Evolutionary conservation across 2,797 vertebrate species (phyloP).

Genomic region (Micrastur ruficollis): DNA sequence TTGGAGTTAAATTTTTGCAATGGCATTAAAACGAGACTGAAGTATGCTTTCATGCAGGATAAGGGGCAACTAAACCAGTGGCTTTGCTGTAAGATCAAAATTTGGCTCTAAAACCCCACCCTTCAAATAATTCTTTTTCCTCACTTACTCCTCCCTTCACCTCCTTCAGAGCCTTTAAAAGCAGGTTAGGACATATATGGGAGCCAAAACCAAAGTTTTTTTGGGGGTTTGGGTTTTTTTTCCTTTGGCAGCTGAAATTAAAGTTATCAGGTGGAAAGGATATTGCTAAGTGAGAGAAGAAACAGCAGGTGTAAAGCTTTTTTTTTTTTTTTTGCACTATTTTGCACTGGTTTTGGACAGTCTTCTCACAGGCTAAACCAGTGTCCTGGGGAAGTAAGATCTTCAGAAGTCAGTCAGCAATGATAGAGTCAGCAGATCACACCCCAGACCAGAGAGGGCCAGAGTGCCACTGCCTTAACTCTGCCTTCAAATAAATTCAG

Average conservation of each 20-base stretch:
- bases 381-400: background rate
- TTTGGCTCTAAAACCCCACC: background rate
- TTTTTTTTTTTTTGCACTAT: background rate
- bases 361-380: background rate
- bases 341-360: background rate
- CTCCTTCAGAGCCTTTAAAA: background rate
- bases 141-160: background rate
- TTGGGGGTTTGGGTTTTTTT: background rate
- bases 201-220: background rate
- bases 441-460: background rate
- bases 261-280: background rate
- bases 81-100: background rate
- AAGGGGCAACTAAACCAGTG: background rate
- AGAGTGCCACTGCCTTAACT: background rate
- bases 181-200: background rate
- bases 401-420: background rate
- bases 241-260: background rate
- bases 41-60: background rate
- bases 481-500: background rate
- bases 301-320: background rate
- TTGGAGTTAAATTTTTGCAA: background rate
- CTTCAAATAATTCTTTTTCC: background rate
- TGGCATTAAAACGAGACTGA: background rate
- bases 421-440: background rate
- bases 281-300: background rate